These are phyloP conservation scores for Merodon equestris DNA, from an alignment of 2,888 invertebrate species.

Conservation along the genomic window DNA sequence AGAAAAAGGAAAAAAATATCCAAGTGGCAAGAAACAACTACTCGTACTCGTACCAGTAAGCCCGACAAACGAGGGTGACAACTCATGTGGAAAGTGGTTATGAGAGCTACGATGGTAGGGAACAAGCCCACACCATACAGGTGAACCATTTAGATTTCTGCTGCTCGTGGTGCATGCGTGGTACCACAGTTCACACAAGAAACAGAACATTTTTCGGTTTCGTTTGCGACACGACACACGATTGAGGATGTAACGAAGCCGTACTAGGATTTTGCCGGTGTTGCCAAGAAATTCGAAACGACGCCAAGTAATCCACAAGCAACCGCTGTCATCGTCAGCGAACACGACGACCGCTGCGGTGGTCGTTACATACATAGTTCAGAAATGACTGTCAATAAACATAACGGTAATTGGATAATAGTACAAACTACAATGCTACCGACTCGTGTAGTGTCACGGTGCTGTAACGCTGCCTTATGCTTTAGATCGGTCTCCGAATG, in stretches of 20 bases:
- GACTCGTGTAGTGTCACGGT: too few species aligned
- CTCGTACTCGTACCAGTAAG: too few species aligned
- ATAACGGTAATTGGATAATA: constrained; percentile 62
- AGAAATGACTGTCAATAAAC: constrained; percentile 36
- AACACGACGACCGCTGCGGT: constrained; percentile 16
- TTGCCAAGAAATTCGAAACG: constrained; percentile 44
- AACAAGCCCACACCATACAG: constrained; percentile 39
- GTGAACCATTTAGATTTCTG: constrained; percentile 26
- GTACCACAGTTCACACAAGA: constrained; percentile 20
- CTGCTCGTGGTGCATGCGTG: too few species aligned
- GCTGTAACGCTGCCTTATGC: constrained; percentile 15
- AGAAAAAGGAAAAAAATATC: constrained; percentile 2
- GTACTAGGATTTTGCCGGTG: constrained; percentile 29
- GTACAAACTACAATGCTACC: too few species aligned
- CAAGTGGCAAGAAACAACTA: background rate
- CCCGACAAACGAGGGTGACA: constrained; percentile 35
- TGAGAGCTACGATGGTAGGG: constrained; percentile 5
- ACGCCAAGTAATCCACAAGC: constrained; percentile 12
- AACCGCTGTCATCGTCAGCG: constrained; percentile 4
- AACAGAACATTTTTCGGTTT: constrained; percentile 21
- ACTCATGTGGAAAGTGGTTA: constrained; percentile 62
- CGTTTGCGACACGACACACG: constrained; percentile 40
- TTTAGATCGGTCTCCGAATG: too few species aligned
- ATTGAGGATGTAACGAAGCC: constrained; percentile 66
- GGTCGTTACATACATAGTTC: constrained; percentile 11